Percentiles rank a stretch among this genome's conserved stretches.
These are phyloP conservation scores for Phenacoccus solenopsis DNA, from an alignment of 1,140 invertebrate genomes.

Conservation along the genomic window DNA sequence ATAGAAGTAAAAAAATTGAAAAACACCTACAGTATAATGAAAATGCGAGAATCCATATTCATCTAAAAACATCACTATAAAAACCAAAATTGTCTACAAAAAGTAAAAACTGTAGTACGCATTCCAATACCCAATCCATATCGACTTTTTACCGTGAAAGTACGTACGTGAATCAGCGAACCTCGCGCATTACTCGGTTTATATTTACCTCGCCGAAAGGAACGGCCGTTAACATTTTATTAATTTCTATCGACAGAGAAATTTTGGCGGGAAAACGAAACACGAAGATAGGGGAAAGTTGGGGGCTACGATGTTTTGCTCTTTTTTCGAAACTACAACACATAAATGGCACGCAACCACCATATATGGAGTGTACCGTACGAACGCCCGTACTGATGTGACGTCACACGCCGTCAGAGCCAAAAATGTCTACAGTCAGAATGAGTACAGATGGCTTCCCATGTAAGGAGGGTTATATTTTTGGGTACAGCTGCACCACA, in stretches of 20 bases:
- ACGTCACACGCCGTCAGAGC: conserved; percentile 13
- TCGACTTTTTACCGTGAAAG: no score
- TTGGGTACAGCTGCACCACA: conserved; percentile 19
- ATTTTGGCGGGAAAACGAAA: not conserved
- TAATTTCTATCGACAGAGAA: not conserved
- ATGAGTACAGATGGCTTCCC: conserved; percentile 19
- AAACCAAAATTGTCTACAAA: no score
- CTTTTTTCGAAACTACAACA: not conserved
- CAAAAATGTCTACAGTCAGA: conserved; percentile 20
- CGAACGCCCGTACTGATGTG: not conserved
- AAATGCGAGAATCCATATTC: no score
- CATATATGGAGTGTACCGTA: conserved; percentile 1
- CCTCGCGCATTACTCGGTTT: no score
- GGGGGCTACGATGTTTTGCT: not conserved
- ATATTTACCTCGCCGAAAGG: not conserved
- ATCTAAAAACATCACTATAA: no score
- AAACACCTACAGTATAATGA: no score
- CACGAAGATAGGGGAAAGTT: not conserved
- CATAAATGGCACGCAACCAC: not conserved
- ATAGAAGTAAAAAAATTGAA: no score
- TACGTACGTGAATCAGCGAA: no score
- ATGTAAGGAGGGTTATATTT: conserved; percentile 25
- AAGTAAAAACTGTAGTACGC: no score
- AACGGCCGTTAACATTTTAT: not conserved
- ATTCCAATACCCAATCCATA: no score